Conservation (phyloP, 2,888 invertebrate genomes). For the Chloroclystis v-ata region DNA sequence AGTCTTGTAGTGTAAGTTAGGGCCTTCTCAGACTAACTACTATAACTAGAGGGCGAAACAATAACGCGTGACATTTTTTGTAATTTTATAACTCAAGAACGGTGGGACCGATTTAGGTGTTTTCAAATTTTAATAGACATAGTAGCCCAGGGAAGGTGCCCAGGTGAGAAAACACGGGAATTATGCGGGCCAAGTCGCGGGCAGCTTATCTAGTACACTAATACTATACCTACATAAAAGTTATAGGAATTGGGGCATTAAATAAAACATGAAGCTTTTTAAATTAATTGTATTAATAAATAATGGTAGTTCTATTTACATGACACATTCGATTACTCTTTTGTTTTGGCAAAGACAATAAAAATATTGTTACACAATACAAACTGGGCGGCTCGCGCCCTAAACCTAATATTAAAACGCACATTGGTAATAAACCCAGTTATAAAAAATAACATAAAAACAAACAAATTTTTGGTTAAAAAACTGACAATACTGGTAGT, state of each 20-base stretch:
- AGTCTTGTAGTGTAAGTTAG: too few relatives aligned
- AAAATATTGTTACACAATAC: constrained; percentile 73
- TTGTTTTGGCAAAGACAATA: constrained; percentile 78
- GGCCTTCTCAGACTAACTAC: too few relatives aligned
- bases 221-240: neutral
- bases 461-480: constrained; percentile 62
- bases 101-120: too few relatives aligned
- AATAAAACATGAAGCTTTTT: constrained; percentile 61
- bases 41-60: too few relatives aligned
- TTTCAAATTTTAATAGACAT: too few relatives aligned
- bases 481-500: constrained; percentile 70
- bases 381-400: constrained; percentile 37
- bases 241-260: constrained; percentile 15
- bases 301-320: constrained; percentile 79
- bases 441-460: constrained; percentile 41
- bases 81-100: too few relatives aligned
- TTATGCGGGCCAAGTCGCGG: too few relatives aligned
- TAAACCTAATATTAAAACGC: constrained; percentile 39
- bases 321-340: constrained; percentile 76
- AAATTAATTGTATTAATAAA: constrained; percentile 79
- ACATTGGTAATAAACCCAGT: constrained; percentile 60
- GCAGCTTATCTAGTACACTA: neutral
- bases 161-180: too few relatives aligned
- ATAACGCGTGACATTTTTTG: too few relatives aligned
- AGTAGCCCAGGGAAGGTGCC: too few relatives aligned